These are phyloP conservation scores for Probaryconus sp. DNA, from an alignment of 1,140 invertebrate species.

Conservation along the genomic window DNA sequence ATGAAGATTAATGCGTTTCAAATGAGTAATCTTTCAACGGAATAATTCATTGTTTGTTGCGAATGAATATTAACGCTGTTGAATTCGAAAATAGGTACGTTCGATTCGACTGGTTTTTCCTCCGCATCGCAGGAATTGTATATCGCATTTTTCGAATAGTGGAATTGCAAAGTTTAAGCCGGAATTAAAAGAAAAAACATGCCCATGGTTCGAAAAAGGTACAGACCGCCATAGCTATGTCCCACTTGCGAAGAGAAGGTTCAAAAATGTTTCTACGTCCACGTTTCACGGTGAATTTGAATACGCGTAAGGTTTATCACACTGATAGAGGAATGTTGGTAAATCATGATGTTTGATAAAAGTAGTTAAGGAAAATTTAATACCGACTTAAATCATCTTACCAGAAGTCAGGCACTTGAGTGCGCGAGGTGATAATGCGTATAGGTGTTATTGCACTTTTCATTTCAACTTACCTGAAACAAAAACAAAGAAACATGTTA, in stretches of 20 bases:
- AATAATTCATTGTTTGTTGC: constrained; percentile 49
- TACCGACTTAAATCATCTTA: constrained; percentile 54
- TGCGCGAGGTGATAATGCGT: constrained; percentile 31
- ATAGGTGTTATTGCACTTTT: constrained; percentile 27
- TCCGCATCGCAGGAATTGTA: too few species aligned
- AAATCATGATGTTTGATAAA: constrained; percentile 48
- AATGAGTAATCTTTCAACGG: constrained; percentile 48
- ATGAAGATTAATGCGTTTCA: constrained; percentile 54
- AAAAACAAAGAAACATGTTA: constrained; percentile 25
- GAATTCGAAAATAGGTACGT: constrained; percentile 32
- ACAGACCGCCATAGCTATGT: too few species aligned
- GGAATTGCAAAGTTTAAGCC: constrained; percentile 16
- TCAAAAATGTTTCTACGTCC: constrained; percentile 31
- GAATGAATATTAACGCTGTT: constrained; percentile 44
- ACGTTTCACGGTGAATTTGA: too few species aligned
- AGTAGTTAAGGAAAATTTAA: constrained; percentile 59
- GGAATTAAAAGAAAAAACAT: too few species aligned
- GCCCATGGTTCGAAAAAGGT: too few species aligned
- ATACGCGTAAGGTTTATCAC: constrained; percentile 47
- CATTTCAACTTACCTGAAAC: constrained; percentile 47
- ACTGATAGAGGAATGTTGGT: constrained; percentile 38
- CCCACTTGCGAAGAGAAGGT: too few species aligned
- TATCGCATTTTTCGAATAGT: background rate
- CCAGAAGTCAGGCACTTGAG: constrained; percentile 45
- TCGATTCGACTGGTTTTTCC: constrained; percentile 25